Evolutionary conservation across 2,888 invertebrate genomes (phyloP).

Genomic region (Nymphalis urticae): DNA sequence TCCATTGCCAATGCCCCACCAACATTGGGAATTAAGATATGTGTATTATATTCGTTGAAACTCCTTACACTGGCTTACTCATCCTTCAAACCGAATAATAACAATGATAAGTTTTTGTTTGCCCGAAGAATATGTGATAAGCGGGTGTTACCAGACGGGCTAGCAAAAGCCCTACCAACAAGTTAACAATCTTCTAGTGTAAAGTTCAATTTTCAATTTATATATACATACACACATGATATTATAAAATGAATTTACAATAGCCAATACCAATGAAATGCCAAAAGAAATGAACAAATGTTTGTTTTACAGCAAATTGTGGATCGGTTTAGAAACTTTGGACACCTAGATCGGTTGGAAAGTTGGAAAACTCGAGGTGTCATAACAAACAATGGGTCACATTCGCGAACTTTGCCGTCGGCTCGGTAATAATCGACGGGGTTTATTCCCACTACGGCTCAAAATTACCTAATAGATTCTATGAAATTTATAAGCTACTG

Average conservation of each 20-base stretch:
- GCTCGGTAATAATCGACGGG: conserved; percentile 26
- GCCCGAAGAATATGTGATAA: no score
- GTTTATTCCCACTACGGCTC: conserved; percentile 12
- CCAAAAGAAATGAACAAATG: conserved; percentile 28
- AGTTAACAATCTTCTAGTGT: no score
- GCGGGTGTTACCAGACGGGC: no score
- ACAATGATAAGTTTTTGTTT: no score
- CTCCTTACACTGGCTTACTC: no score
- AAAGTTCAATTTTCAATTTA: no score
- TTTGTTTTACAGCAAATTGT: conserved; percentile 37
- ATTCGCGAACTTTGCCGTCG: conserved; percentile 29
- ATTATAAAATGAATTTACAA: not conserved
- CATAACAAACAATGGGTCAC: conserved; percentile 33
- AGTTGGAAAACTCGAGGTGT: conserved; percentile 34
- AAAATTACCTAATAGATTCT: not conserved
- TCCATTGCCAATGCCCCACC: no score
- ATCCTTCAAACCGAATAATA: no score
- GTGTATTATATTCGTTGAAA: no score
- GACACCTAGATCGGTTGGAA: conserved; percentile 32
- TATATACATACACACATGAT: no score
- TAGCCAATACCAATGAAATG: conserved; percentile 1
- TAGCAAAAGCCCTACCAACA: no score
- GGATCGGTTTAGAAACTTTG: conserved; percentile 35
- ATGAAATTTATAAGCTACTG: not conserved
- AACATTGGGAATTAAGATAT: no score